Base-by-base conservation (phyloP, 2,797 vertebrate genomes). In the Thripadectes ignobilis region DNA sequence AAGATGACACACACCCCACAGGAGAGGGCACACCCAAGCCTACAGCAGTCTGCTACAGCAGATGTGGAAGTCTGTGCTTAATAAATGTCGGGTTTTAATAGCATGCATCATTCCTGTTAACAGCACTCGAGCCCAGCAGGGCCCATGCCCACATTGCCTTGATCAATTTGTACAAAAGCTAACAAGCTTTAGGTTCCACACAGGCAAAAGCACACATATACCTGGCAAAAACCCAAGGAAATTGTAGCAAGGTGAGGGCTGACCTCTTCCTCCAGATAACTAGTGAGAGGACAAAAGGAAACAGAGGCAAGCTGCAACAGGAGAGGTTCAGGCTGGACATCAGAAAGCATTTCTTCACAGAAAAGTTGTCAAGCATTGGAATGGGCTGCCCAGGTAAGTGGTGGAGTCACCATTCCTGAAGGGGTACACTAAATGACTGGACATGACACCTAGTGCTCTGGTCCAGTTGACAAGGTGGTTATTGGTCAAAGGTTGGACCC, bases 1-100 rank as follows among this genome's bases (percentile, higher is more conserved):
- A 72, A 59, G 36, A 58, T 12, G 14, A 30, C 14, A 66, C 0
- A 0, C 10, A 51, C 16, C 72, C 58, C 82, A 39, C 1, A 4
- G 55, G 62, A 78, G 20, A 84, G 12, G 39, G 63, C n/a, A 78
- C 30, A 57, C n/a, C 65, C 79, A 51, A 54, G 21, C 10, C 46
- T 58, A 39, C 48, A 67, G 34, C 49, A 59, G 45, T 48, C 57
- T 86, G 81, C 34, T 62, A 22, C 45, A 69, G 67, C 57, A 87
- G 30, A 55, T 59, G 39, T 3, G 9, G 7, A 67, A 88, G 45
- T 82, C 54, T 59, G 34, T 51, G 27, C 38, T 83, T 85, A 80
- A 76, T 83, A 89, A 79, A 75, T 72, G 75, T 45, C n/a, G 62
- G 12, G 58, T 65, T 80, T 78, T 88, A 88, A 85, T 3, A 78